Conservation (phyloP, 2,797 vertebrate species). For the Alauda arvensis region DNA sequence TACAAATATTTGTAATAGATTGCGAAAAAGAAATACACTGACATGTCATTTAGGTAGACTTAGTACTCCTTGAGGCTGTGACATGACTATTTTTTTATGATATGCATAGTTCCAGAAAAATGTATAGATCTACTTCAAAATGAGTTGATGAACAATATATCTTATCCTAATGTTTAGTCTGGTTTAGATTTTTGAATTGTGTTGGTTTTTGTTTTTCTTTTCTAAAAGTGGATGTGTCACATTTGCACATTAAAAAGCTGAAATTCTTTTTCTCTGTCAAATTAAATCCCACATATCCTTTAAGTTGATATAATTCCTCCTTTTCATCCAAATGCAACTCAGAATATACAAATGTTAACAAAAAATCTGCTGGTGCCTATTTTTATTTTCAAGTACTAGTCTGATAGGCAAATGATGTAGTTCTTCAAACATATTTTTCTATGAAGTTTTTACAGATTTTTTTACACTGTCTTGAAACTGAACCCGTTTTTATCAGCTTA, state of each 20-base stretch:
- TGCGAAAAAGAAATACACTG: not conserved
- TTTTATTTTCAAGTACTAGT: not conserved
- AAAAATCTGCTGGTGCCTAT: not conserved
- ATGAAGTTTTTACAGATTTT: not conserved
- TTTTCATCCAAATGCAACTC: not conserved
- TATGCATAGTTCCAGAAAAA: not conserved
- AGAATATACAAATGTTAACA: not conserved
- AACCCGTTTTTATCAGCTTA: not conserved
- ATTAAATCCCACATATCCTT: not conserved
- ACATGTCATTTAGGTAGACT: not conserved
- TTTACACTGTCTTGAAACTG: not conserved
- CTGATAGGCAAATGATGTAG: not conserved
- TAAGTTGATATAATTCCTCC: not conserved
- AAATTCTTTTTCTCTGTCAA: not conserved
- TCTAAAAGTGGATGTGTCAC: not conserved
- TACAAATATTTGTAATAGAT: not conserved
- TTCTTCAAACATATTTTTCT: not conserved
- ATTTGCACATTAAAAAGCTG: not conserved
- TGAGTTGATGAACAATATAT: not conserved
- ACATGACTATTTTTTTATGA: not conserved
- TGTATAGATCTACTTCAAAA: not conserved
- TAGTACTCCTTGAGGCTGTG: not conserved
- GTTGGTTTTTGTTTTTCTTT: not conserved
- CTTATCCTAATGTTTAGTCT: not conserved
- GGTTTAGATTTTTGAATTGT: not conserved